Conservation (phyloP, 2,797 vertebrate genomes). For the Miichthys miiuy region DNA sequence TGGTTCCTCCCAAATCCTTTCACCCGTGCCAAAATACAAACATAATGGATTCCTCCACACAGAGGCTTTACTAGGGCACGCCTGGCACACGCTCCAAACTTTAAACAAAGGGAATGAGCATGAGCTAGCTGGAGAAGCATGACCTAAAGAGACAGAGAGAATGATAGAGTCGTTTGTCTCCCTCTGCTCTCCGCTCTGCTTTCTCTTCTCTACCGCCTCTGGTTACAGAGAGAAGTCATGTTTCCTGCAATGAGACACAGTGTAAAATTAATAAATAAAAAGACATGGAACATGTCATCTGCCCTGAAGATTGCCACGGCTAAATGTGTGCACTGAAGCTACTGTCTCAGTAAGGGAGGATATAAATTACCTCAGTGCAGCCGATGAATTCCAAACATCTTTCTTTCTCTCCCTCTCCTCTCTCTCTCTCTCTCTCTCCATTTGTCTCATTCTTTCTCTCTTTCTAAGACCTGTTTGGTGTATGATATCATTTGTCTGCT, state of each 20-base stretch:
- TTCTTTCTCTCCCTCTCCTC: constrained; percentile 64
- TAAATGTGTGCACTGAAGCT: constrained; percentile 78
- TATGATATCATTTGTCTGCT: constrained; percentile 81
- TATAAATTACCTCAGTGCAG: constrained; percentile 79
- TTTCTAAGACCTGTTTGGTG: constrained; percentile 77
- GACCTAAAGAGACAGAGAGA: constrained; percentile 84
- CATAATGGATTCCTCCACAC: constrained; percentile 81
- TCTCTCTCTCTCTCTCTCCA: constrained; percentile 53
- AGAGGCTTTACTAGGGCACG: constrained; percentile 78
- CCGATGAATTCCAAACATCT: constrained; percentile 78
- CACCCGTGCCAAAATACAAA: constrained; percentile 79
- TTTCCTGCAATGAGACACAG: constrained; percentile 80
- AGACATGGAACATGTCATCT: constrained; percentile 80
- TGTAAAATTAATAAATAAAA: constrained; percentile 86
- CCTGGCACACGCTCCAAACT: constrained; percentile 81
- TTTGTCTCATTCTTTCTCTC: constrained; percentile 69
- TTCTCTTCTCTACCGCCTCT: constrained; percentile 77
- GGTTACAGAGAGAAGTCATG: constrained; percentile 82
- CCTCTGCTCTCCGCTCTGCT: constrained; percentile 72
- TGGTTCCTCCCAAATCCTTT: constrained; percentile 79
- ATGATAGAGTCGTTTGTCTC: constrained; percentile 83
- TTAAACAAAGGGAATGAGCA: constrained; percentile 82
- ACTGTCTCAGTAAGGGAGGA: constrained; percentile 73
- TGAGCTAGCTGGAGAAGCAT: constrained; percentile 80
- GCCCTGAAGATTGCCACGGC: constrained; percentile 83